These are phyloP conservation scores for Andrena flavipes DNA, from an alignment of 2,888 invertebrate species.

Conservation along the genomic window DNA sequence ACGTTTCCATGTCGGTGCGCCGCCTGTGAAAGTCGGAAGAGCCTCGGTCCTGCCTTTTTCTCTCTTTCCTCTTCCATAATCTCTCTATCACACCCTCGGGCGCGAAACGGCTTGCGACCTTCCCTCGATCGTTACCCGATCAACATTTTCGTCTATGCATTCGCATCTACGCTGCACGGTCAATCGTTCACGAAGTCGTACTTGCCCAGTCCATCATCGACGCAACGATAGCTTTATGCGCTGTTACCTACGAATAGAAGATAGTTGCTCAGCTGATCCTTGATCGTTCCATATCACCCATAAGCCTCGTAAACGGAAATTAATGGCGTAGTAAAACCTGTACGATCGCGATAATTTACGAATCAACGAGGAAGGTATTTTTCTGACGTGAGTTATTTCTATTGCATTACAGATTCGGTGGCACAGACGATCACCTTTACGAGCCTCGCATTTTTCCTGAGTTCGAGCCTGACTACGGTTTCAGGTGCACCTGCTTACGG, in stretches of 20 bases:
- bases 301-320: background rate
- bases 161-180: background rate
- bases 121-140: slow-evolving; percentile 28
- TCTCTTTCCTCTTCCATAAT: slow-evolving; percentile 39
- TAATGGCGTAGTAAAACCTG: background rate
- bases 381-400: slow-evolving; percentile 29
- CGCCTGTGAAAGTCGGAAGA: slow-evolving; percentile 82
- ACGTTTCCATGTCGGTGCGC: slow-evolving; percentile 76
- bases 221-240: too few species aligned
- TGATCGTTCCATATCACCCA: background rate
- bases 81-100: slow-evolving; percentile 42
- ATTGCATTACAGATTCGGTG: slow-evolving; percentile 80
- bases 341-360: background rate
- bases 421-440: slow-evolving; percentile 82
- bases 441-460: slow-evolving; percentile 81
- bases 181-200: background rate
- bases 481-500: slow-evolving; percentile 77
- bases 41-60: slow-evolving; percentile 61
- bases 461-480: slow-evolving; percentile 71
- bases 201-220: too few species aligned
- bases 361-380: background rate
- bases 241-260: too few species aligned
- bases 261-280: background rate
- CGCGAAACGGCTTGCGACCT: slow-evolving; percentile 48
- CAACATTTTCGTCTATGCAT: background rate